Base-by-base conservation (phyloP, 1,140 invertebrate genomes). In the Danaus plexippus region DNA sequence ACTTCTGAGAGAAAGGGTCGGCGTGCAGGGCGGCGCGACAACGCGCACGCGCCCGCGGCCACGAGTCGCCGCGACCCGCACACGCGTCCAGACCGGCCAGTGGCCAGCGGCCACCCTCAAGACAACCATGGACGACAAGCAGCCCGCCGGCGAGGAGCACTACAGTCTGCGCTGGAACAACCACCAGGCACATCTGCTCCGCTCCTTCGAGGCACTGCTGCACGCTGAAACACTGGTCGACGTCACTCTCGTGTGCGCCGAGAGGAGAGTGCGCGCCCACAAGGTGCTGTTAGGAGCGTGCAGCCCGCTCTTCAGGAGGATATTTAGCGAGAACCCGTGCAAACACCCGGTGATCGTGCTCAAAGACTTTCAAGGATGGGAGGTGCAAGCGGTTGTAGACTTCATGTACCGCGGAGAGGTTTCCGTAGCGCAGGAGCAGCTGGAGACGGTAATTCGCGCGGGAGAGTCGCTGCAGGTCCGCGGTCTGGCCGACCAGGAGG, bases 351-450 rank as follows among this genome's bases (percentile, higher is more conserved):
- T 97, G 49, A 95, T 97, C 73, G 94, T 97, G 48, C 80, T 97
- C 12, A 96, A 96, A 82, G 95, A 96, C 83, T 94, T 96, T 69
- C 90, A 91, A 68, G 93, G 92, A 55, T 93, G 94, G 90, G 95
- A 96, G 66, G 91, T 97, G 43, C 93, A 95, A 72, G 94, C 94
- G 7, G 92, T 97, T 22, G 92, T 97, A 47, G 94, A 96, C 82
- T 97, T 97, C 66, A 97, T 97, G 94, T 97, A 97, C 87, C 92
- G 93, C 52, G 96, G 96, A 32, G 94, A 96, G 85, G 95, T 97
- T 52, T 94, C 93, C 52, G 94, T 97, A 2, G 91, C 91, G 0
- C 94, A 95, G 67, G 94, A 96, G 62, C 93, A 95, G 43, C 87
- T 97, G 0, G 89, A 92, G 15, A 91, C 91, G 9, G 88, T 97